phyloP scores from a whole-genome alignment of 1,140 invertebrate genomes.

The Oncopodura yosiiana region DNA sequence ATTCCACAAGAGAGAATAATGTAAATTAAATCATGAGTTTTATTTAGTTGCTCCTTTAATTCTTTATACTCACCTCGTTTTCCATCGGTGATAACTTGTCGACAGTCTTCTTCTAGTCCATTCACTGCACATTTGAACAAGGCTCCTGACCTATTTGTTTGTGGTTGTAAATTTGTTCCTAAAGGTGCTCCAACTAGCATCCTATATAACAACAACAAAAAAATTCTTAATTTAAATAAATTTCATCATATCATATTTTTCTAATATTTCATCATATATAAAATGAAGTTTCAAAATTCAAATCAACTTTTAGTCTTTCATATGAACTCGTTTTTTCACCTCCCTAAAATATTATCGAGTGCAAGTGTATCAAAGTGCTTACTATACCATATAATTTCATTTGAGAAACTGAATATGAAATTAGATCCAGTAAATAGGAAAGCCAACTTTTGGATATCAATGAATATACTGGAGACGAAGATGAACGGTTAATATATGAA shows the following conservation, averaged over 20 bases:
- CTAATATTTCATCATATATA: not conserved
- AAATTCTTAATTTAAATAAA: not conserved
- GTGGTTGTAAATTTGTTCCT: constrained; percentile 71
- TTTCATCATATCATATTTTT: not conserved
- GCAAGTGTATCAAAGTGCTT: not conserved
- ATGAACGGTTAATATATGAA: too few species aligned
- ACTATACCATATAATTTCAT: not conserved
- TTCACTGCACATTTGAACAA: constrained; percentile 75
- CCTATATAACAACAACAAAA: constrained; percentile 49
- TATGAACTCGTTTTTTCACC: too few species aligned
- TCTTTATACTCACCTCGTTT: constrained; percentile 57
- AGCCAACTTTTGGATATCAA: too few species aligned
- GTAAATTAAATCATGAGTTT: not conserved
- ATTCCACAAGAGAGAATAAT: not conserved
- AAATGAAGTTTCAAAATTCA: too few species aligned
- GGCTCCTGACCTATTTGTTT: constrained; percentile 73
- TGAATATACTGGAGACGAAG: too few species aligned
- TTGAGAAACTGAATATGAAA: not conserved
- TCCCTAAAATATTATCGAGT: too few species aligned
- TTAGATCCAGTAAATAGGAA: too few species aligned
- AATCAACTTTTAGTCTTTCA: too few species aligned
- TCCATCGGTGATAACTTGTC: constrained; percentile 76
- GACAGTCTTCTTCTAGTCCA: constrained; percentile 56
- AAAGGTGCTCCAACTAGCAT: constrained; percentile 83
- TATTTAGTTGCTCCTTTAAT: too few species aligned